Base-by-base conservation (phyloP, 2,888 invertebrate genomes). In the Podabrus alpinus region DNA sequence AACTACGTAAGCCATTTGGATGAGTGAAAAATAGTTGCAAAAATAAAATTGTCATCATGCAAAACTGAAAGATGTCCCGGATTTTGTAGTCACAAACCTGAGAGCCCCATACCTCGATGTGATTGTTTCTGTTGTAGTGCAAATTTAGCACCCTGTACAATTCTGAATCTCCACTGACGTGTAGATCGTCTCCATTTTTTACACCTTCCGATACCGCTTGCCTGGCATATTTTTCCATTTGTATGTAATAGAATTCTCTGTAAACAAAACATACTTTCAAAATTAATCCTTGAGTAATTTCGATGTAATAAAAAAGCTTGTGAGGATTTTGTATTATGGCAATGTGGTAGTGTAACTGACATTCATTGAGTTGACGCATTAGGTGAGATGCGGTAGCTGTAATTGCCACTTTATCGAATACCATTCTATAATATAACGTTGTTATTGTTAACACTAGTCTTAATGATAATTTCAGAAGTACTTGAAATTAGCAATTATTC, bases 231-330 rank as follows among this genome's bases (percentile, higher is more conserved):
- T 99, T 99, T 91, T 99, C 99, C 99, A 99, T 99, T 90, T 99
- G 99, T 87, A 99, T 99, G 90, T 99, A 99, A 92, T 97, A 99
- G 91, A 99, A 99, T 91, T 99, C 99, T 89, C 99, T 99, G 93
- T 68, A 91, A 91, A 82, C 80, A 83, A 82, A 84, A n/a, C 45
- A 45, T n/a, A 45, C n/a, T 79, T 80, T 75, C 19, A 24, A 75
- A 74, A 66, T 72, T 73, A 64, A 64, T 64, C 17, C 17, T 19
- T n/a, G 62, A 64, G 16, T 64, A 13, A 19, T 64, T 64, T 19
- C 13, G 62, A 64, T 19, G 19, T n/a, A 64, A n/a, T 45, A 45
- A 45, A 45, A 19, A 15, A 16, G 62, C 13, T 62, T 17, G 17
- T 62, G 11, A 62, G 62, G 17, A 45, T 45, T 45, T 45, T 45